A percentile compares a stretch with the other conserved stretches of the same genome.
These are phyloP conservation scores for Drosophila multiciliata DNA, from an alignment of 2,888 invertebrate species.

Conservation along the genomic window DNA sequence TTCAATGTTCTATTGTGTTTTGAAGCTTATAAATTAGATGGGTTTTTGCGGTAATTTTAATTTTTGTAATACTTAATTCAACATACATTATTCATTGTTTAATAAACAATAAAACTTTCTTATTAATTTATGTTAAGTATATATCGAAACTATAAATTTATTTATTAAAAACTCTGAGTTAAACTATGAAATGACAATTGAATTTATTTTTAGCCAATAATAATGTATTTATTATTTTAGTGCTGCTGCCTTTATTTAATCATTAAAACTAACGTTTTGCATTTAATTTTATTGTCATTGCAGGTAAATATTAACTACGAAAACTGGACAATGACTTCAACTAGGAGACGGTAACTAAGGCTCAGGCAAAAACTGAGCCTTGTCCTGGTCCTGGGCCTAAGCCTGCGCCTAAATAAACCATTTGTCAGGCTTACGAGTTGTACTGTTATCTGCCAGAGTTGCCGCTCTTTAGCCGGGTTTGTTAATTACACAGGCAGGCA, in stretches of 20 bases:
- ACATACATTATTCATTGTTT: not conserved
- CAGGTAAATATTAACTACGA: conserved; percentile 47
- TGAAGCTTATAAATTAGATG: not conserved
- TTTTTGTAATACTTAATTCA: too few relatives aligned
- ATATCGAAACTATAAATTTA: not conserved
- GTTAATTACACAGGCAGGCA: conserved; percentile 67
- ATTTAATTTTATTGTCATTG: conserved; percentile 37
- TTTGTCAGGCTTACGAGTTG: conserved; percentile 66
- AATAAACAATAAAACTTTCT: not conserved
- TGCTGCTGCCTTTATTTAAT: not conserved
- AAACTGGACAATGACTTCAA: conserved; percentile 6
- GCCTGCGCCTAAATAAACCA: conserved; percentile 71
- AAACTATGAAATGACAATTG: too few relatives aligned
- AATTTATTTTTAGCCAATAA: not conserved
- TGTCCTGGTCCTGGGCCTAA: conserved; percentile 8
- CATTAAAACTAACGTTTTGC: conserved; percentile 21
- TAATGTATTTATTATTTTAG: not conserved
- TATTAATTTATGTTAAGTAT: not conserved
- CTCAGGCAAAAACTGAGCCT: not conserved
- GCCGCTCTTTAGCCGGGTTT: conserved; percentile 17
- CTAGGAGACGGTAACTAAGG: not conserved
- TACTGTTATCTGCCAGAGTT: conserved; percentile 31
- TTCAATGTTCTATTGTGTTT: not conserved
- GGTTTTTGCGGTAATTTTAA: too few relatives aligned
- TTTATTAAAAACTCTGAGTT: not conserved